A percentile compares a stretch with the other conserved stretches of the same genome.
Conservation (phyloP, 2,888 invertebrate species). For the Heteromyza rotundicornis region DNA sequence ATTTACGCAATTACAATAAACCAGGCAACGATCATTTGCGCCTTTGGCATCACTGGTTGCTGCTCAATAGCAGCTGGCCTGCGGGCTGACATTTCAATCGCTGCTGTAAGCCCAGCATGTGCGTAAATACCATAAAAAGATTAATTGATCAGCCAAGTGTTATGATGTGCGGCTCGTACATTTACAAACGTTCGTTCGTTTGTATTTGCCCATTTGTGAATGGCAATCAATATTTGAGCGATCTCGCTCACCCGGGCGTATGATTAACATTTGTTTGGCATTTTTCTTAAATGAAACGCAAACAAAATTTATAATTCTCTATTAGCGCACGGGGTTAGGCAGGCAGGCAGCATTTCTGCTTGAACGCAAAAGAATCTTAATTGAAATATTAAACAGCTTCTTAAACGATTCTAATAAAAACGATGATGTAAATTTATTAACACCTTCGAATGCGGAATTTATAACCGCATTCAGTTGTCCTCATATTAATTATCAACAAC, state of each 20-base stretch:
- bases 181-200: no score
- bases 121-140: no score
- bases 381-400: slow-evolving; percentile 32
- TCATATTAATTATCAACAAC: neutral
- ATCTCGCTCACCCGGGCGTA: slow-evolving; percentile 36
- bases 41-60: no score
- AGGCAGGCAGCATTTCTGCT: neutral
- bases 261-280: slow-evolving; percentile 29
- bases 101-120: no score
- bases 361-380: slow-evolving; percentile 23
- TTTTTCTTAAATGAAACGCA: slow-evolving; percentile 18
- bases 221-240: no score
- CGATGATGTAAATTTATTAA: slow-evolving; percentile 56
- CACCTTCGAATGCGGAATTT: slow-evolving; percentile 33
- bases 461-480: neutral
- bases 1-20: no score
- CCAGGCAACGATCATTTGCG: no score
- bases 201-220: no score
- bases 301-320: slow-evolving; percentile 20
- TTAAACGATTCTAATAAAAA: slow-evolving; percentile 46
- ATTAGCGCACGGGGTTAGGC: neutral
- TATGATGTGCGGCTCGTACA: no score
- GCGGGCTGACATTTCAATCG: no score
- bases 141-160: no score
- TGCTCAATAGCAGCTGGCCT: no score